phyloP scores from a whole-genome alignment of 2,797 vertebrate genomes.

The Arctocebus calabarensis region DNA sequence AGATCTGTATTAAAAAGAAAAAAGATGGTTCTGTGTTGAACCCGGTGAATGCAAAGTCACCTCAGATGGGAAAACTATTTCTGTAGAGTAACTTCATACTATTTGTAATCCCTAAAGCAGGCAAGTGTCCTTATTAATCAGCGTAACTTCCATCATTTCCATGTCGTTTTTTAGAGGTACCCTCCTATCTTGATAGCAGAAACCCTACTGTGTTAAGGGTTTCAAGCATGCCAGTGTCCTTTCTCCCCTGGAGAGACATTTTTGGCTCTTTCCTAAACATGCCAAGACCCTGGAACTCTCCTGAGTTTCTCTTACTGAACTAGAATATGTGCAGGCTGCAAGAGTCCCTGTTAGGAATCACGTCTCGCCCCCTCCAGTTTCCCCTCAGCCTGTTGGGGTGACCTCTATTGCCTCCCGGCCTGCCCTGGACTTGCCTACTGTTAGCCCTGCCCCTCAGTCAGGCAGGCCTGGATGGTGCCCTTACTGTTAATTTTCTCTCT shows the following conservation, averaged over 20 bases:
- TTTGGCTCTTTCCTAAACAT: neutral
- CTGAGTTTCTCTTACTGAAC: neutral
- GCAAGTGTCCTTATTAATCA: accelerated
- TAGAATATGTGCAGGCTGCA: neutral
- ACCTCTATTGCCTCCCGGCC: too few species aligned
- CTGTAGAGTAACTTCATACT: neutral
- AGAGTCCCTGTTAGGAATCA: neutral
- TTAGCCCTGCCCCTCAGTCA: neutral
- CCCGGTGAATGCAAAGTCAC: neutral
- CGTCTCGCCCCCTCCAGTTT: accelerated
- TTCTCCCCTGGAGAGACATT: neutral
- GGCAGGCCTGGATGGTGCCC: neutral
- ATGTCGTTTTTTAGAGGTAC: too few species aligned
- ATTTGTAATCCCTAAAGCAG: neutral
- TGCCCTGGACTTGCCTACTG: neutral
- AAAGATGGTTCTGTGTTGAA: neutral
- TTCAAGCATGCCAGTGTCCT: neutral
- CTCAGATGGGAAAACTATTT: neutral
- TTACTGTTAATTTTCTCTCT: neutral
- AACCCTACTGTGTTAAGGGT: accelerated
- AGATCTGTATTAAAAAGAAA: neutral
- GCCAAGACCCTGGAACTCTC: neutral
- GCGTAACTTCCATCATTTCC: neutral
- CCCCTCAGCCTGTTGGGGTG: neutral
- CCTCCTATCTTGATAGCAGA: neutral